Evolutionary conservation across 1,140 invertebrate genomes (phyloP).

Genomic region (Drosophila baimaii): DNA sequence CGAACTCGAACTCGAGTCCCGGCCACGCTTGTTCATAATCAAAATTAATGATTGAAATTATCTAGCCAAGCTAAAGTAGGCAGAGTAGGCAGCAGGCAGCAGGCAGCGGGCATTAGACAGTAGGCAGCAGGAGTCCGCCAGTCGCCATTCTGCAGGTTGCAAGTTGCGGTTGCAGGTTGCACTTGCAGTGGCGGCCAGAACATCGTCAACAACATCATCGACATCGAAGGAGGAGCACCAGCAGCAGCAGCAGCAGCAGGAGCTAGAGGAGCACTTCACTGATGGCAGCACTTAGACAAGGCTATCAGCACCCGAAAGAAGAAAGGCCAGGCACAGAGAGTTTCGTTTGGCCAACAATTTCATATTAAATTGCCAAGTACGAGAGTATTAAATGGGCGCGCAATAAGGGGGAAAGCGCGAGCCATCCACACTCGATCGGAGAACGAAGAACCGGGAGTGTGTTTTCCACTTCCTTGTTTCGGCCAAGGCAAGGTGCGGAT

Average conservation of each 20-base stretch:
- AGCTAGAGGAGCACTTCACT: slow-evolving; percentile 51
- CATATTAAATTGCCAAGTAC: slow-evolving; percentile 80
- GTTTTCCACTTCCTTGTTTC: slow-evolving; percentile 78
- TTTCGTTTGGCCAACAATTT: slow-evolving; percentile 80
- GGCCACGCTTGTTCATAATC: slow-evolving; percentile 80
- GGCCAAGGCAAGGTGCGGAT: slow-evolving; percentile 69
- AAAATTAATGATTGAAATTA: slow-evolving; percentile 84
- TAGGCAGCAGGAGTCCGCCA: slow-evolving; percentile 15
- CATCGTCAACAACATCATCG: slow-evolving; percentile 73
- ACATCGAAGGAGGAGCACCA: slow-evolving; percentile 25
- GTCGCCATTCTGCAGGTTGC: slow-evolving; percentile 28
- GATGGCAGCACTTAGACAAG: slow-evolving; percentile 82
- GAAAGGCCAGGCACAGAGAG: slow-evolving; percentile 32
- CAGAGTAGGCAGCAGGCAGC: slow-evolving; percentile 30
- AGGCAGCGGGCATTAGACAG: too few relatives aligned
- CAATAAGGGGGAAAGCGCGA: slow-evolving; percentile 40
- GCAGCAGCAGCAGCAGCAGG: slow-evolving; percentile 16
- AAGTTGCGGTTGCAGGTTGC: slow-evolving; percentile 30
- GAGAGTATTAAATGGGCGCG: slow-evolving; percentile 70
- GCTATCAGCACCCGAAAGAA: slow-evolving; percentile 74
- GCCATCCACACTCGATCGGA: slow-evolving; percentile 44
- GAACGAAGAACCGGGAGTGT: slow-evolving; percentile 22
- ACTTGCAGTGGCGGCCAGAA: slow-evolving; percentile 55
- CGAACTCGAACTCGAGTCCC: slow-evolving; percentile 29
- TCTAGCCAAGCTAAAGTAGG: slow-evolving; percentile 77